These are phyloP conservation scores for Leptestheria dahalacensis DNA, from an alignment of 1,140 invertebrate genomes.

Conservation along the genomic window DNA sequence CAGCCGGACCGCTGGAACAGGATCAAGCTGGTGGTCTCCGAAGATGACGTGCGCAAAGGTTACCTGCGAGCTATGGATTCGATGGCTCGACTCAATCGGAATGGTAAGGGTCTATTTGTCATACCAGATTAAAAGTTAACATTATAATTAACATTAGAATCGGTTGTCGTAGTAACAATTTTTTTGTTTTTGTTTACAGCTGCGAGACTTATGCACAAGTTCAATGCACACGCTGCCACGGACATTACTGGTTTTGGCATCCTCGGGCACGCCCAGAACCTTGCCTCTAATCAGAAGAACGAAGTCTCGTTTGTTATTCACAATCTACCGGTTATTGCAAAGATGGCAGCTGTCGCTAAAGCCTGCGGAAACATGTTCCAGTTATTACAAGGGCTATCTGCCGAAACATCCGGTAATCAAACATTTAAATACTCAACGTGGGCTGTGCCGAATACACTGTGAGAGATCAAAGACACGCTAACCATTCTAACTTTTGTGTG, in stretches of 20 bases:
- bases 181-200: constrained; percentile 36
- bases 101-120: constrained; percentile 35
- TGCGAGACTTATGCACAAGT: constrained; percentile 90
- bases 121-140: not conserved
- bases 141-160: not conserved
- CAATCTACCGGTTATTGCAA: constrained; percentile 90
- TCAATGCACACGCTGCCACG: constrained; percentile 92
- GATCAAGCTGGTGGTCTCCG: constrained; percentile 86
- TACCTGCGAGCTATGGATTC: constrained; percentile 94
- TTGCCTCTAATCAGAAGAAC: constrained; percentile 90
- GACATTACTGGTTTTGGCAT: constrained; percentile 95
- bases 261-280: constrained; percentile 87
- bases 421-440: no score
- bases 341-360: constrained; percentile 91
- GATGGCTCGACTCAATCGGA: constrained; percentile 88
- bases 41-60: constrained; percentile 86
- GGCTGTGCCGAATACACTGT: no score
- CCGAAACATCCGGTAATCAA: constrained; percentile 50
- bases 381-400: constrained; percentile 79
- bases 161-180: not conserved
- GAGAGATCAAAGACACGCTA: no score
- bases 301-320: constrained; percentile 97
- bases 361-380: constrained; percentile 92
- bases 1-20: constrained; percentile 91
- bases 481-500: not conserved